A percentile compares a stretch with the other conserved stretches of the same genome.
Evolutionary conservation across 2,113 vertebrate species (phyloP).

Genomic region (Gallinago media): DNA sequence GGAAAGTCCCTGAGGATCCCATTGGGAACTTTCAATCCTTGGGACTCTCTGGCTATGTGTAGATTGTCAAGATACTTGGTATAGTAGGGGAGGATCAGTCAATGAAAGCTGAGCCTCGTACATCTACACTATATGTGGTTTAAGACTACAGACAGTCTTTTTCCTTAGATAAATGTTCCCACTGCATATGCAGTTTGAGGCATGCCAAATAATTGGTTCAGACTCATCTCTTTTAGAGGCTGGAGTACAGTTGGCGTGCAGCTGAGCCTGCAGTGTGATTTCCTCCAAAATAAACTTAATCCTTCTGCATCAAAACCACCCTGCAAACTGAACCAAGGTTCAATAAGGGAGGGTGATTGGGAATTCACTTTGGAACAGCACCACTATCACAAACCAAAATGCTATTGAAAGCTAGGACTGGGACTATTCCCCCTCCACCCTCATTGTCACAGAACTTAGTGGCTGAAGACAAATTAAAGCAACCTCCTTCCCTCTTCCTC

Average conservation of each 20-base stretch:
- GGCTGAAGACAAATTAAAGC: background rate
- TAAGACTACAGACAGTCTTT: background rate
- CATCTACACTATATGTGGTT: background rate
- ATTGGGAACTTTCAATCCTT: background rate
- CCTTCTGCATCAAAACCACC: background rate
- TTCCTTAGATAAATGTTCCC: background rate
- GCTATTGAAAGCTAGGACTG: background rate
- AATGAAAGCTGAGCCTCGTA: background rate
- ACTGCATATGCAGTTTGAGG: background rate
- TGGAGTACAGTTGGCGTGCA: background rate
- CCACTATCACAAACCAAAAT: background rate
- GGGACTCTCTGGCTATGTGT: background rate
- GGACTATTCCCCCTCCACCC: background rate
- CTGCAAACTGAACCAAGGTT: background rate
- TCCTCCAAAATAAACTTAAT: background rate
- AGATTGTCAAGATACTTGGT: background rate
- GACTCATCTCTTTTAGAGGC: background rate
- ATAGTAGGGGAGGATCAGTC: background rate
- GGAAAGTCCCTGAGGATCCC: background rate
- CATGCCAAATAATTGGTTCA: background rate
- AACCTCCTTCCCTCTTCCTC: background rate
- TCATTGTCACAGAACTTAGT: background rate
- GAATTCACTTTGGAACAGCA: background rate
- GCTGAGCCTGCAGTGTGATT: background rate
- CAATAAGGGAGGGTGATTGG: rapidly evolving